These are phyloP conservation scores for Eira barbara DNA, from an alignment of 2,113 vertebrate species.

Conservation along the genomic window DNA sequence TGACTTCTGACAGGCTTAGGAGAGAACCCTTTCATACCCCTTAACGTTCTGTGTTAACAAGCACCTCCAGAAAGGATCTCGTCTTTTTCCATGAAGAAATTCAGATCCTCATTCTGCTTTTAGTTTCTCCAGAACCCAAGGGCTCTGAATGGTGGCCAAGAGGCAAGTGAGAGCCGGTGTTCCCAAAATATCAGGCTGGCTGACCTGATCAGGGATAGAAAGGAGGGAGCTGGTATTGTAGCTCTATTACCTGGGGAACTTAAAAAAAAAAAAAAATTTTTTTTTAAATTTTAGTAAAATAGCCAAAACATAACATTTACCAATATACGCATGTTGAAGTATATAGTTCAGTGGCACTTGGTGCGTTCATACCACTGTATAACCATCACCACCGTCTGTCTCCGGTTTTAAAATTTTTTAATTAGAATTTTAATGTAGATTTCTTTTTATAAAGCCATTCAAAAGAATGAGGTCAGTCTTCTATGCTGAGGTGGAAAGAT, in stretches of 20 bases:
- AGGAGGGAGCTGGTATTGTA: not conserved
- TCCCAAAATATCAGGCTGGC: not conserved
- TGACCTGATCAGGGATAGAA: too few species aligned
- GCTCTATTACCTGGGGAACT: not conserved
- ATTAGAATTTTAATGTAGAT: not conserved
- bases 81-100: not conserved
- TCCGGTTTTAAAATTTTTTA: not conserved
- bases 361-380: not conserved
- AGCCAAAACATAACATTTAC: not conserved
- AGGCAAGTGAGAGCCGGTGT: not conserved
- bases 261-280: not conserved
- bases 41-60: not conserved
- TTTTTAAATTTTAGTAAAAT: not conserved
- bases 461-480: not conserved
- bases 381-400: not conserved
- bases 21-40: not conserved
- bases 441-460: not conserved
- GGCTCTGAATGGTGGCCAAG: not conserved
- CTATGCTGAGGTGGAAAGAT: not conserved
- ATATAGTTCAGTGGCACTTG: not conserved
- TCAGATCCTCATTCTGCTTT: not conserved
- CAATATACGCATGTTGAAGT: not conserved
- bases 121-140: not conserved
- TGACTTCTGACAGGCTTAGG: not conserved
- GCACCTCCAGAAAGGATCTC: not conserved